Conservation (phyloP, 2,113 vertebrate genomes). For the Laterallus jamaicensis region DNA sequence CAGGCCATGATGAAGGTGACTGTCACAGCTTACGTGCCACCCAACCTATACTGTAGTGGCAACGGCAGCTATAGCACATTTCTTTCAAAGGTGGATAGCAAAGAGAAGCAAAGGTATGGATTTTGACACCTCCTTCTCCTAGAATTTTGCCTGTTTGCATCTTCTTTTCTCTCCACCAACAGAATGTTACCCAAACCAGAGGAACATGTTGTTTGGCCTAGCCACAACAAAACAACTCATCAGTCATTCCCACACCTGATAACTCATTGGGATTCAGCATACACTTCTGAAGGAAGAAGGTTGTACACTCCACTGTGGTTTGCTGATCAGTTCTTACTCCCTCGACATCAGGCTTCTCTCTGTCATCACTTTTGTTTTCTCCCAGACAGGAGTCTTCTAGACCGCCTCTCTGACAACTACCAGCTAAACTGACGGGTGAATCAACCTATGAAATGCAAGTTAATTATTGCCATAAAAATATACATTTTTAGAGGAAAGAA, state of each 20-base stretch:
- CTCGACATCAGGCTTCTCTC: neutral
- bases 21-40: neutral
- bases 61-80: neutral
- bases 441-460: conserved; percentile 58
- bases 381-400: neutral
- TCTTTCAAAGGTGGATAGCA: neutral
- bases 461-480: neutral
- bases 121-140: neutral
- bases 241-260: conserved; percentile 52
- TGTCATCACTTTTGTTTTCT: neutral
- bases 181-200: neutral
- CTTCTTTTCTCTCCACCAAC: neutral
- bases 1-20: neutral
- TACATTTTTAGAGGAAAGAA: neutral
- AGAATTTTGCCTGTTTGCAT: neutral
- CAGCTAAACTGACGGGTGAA: conserved; percentile 3
- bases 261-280: neutral
- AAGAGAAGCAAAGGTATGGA: neutral
- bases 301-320: neutral
- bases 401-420: neutral
- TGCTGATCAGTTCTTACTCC: neutral
- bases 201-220: neutral
- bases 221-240: neutral
- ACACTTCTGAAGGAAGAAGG: neutral
- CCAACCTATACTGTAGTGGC: neutral